These are phyloP conservation scores for Xiphias gladius DNA, from an alignment of 2,113 vertebrate genomes.

Conservation along the genomic window DNA sequence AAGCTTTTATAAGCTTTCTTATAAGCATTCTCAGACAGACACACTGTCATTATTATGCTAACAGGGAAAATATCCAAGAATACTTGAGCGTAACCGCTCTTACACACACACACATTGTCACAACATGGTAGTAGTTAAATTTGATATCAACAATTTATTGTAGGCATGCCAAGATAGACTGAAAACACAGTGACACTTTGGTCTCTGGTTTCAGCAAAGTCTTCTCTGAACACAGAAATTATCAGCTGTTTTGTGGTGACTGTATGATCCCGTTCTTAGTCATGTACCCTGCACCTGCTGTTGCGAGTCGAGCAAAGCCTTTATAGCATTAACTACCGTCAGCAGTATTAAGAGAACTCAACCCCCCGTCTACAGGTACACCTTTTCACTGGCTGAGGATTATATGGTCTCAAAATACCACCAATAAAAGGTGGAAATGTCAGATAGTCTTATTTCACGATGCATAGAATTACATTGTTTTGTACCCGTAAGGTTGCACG, in stretches of 20 bases:
- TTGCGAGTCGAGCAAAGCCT: background rate
- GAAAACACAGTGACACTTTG: background rate
- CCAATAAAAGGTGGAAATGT: slow-evolving; percentile 4
- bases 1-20: background rate
- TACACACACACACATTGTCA: too few species aligned
- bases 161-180: background rate
- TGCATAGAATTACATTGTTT: background rate
- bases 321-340: background rate
- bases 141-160: background rate
- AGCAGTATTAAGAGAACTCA: background rate
- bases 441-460: slow-evolving; percentile 31
- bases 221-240: slow-evolving; percentile 6
- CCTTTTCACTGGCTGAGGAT: background rate
- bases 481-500: slow-evolving; percentile 8
- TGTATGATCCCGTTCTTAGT: slow-evolving; percentile 8
- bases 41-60: background rate
- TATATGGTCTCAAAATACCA: slow-evolving; percentile 1
- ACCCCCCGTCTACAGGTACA: background rate
- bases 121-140: background rate
- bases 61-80: background rate
- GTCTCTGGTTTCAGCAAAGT: background rate
- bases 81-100: background rate
- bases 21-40: background rate
- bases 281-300: background rate
- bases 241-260: background rate